Percentiles rank a stretch among this genome's conserved stretches.
Conservation (phyloP, 2,797 vertebrate genomes). For the Harpagifer antarcticus region DNA sequence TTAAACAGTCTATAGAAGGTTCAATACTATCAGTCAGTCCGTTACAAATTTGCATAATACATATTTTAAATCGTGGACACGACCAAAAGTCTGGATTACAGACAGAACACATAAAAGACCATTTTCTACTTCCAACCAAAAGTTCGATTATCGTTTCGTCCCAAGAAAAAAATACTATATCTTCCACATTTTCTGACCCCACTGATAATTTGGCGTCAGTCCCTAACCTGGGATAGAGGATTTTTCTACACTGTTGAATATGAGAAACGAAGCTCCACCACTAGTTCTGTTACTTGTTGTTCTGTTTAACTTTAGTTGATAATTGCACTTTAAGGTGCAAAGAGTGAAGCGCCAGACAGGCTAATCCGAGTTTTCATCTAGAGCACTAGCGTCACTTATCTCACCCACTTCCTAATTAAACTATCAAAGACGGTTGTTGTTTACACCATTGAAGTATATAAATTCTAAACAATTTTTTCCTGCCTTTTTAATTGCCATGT, state of each 20-base stretch:
- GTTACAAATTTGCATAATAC: too few relatives aligned
- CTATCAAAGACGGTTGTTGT: neutral
- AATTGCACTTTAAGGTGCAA: neutral
- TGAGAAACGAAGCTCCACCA: neutral
- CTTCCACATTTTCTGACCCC: neutral
- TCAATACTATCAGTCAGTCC: too few relatives aligned
- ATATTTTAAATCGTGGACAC: too few relatives aligned
- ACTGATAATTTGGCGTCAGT: neutral
- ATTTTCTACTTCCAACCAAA: neutral
- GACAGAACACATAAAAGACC: too few relatives aligned
- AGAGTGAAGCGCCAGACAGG: constrained; percentile 44
- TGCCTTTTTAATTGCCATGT: neutral
- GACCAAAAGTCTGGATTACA: too few relatives aligned
- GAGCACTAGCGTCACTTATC: constrained; percentile 32
- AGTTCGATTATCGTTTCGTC: neutral
- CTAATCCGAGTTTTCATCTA: constrained; percentile 57
- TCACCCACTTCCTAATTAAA: constrained; percentile 20
- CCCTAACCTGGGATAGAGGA: neutral
- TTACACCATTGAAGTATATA: neutral
- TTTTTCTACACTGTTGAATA: neutral
- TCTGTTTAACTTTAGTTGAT: neutral
- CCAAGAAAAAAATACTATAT: neutral
- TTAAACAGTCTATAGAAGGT: too few relatives aligned
- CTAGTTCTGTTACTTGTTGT: neutral
- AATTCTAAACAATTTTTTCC: neutral